phyloP scores from a whole-genome alignment of 2,888 invertebrate species.

The Pseudococcus jackbeardsleyi region DNA sequence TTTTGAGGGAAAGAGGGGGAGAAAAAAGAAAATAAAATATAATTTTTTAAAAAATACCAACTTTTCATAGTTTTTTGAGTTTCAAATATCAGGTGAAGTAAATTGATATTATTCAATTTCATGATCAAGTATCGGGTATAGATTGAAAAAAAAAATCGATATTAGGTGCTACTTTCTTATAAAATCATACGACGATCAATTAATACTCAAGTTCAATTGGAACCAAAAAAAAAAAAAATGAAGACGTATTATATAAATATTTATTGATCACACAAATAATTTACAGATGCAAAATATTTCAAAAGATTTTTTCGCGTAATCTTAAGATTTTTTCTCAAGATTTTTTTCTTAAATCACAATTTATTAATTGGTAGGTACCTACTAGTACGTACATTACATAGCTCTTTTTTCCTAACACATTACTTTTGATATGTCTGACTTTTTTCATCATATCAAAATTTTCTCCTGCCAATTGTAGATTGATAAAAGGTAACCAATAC shows the following conservation, averaged over 20 bases:
- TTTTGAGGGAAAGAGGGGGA: no score
- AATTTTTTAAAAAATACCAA: no score
- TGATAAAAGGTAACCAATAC: background rate
- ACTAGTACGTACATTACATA: background rate
- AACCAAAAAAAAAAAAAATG: background rate
- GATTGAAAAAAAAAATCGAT: no score
- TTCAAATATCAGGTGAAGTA: no score
- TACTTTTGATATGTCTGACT: background rate
- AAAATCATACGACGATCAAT: no score
- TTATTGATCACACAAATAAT: slow-evolving; percentile 11
- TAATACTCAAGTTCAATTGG: background rate
- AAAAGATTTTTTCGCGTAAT: background rate
- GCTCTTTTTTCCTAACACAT: background rate
- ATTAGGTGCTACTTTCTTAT: no score
- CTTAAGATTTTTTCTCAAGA: background rate
- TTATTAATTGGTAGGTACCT: background rate
- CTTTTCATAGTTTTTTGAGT: no score
- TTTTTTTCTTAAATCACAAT: slow-evolving; percentile 11
- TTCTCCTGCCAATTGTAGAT: background rate
- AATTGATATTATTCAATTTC: no score
- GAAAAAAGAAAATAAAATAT: no score
- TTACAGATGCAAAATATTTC: background rate
- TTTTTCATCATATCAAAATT: background rate
- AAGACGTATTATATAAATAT: background rate
- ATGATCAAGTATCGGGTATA: no score